Conservation (phyloP, 1,140 invertebrate genomes). For the Armadillidium nasatum region DNA sequence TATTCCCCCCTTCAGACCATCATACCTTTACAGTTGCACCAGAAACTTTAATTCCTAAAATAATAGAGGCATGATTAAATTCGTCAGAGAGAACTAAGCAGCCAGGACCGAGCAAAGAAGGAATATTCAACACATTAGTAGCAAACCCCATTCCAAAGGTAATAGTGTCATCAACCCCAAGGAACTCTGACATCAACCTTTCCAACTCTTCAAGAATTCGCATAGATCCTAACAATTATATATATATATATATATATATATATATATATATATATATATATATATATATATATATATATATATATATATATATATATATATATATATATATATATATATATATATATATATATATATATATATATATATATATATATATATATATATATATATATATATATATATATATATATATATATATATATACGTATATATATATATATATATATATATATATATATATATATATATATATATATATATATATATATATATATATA, state of each 20-base stretch:
- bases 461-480: no score
- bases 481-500: no score
- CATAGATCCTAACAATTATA: constrained; percentile 59
- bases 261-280: not conserved
- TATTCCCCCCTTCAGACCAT: not conserved
- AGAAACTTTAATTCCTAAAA: constrained; percentile 83
- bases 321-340: constrained; percentile 1
- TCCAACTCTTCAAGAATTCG: constrained; percentile 78
- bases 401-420: no score
- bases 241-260: constrained; percentile 12
- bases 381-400: not conserved
- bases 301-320: not conserved
- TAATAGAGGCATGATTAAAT: constrained; percentile 93
- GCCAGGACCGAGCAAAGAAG: constrained; percentile 72
- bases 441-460: no score
- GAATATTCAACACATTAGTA: constrained; percentile 91
- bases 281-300: not conserved
- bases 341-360: constrained; percentile 30
- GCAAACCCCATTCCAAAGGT: constrained; percentile 98
- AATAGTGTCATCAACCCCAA: constrained; percentile 90
- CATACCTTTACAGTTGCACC: constrained; percentile 73
- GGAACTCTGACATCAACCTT: constrained; percentile 72
- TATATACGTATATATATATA: no score
- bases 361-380: no score
- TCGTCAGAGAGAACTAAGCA: constrained; percentile 91